A percentile compares a stretch with the other conserved stretches of the same genome.
phyloP scores from a whole-genome alignment of 2,888 invertebrate genomes.

The Rhimphoctona megacephalus region DNA sequence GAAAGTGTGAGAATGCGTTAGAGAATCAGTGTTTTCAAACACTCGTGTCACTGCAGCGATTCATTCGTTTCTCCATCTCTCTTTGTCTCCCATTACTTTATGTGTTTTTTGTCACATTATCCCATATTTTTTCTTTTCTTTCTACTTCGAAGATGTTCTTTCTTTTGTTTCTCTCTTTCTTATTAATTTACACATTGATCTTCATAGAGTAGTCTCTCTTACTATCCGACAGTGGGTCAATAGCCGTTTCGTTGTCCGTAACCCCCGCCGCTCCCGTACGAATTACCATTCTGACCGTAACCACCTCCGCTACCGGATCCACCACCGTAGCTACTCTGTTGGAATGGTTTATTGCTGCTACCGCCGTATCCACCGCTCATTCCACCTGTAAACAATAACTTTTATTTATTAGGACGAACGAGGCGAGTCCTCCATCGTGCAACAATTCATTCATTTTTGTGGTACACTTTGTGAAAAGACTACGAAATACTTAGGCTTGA shows the following conservation, averaged over 20 bases:
- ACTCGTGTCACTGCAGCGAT: conserved; percentile 18
- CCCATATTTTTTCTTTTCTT: conserved; percentile 31
- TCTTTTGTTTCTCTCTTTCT: conserved; percentile 19
- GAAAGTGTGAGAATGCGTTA: conserved; percentile 30
- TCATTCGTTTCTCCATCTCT: background rate
- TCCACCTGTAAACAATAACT: conserved; percentile 69
- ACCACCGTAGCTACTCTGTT: conserved; percentile 77
- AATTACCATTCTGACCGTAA: conserved; percentile 79
- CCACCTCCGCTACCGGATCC: conserved; percentile 70
- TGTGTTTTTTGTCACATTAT: conserved; percentile 35
- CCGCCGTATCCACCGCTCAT: conserved; percentile 75
- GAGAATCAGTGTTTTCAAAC: conserved; percentile 29
- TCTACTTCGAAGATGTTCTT: background rate
- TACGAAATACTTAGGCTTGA: too few relatives aligned
- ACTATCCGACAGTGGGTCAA: conserved; percentile 71
- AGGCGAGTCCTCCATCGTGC: too few relatives aligned
- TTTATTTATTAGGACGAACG: too few relatives aligned
- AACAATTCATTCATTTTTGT: too few relatives aligned
- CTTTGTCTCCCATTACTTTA: conserved; percentile 3
- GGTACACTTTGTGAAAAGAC: too few relatives aligned
- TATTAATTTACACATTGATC: conserved; percentile 57
- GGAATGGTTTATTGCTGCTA: conserved; percentile 78
- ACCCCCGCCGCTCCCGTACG: conserved; percentile 76
- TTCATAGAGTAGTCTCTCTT: conserved; percentile 45
- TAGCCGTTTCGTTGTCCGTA: conserved; percentile 82